A percentile compares a stretch with the other conserved stretches of the same genome.
Conservation (phyloP, 2,113 vertebrate genomes). For the Phaethon lepturus region DNA sequence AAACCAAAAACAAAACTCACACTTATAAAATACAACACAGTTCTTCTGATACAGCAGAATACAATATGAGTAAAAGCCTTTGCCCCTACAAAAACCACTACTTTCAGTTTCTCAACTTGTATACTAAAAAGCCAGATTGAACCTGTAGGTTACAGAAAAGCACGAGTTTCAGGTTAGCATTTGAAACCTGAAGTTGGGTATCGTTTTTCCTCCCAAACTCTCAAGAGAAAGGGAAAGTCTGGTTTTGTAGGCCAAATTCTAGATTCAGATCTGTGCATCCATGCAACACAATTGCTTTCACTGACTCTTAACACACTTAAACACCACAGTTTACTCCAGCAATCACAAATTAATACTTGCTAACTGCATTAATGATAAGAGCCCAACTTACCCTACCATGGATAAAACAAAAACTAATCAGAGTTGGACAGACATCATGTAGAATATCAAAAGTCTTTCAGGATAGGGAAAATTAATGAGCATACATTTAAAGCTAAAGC, state of each 20-base stretch:
- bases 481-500: not conserved
- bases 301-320: not conserved
- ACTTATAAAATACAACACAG: not conserved
- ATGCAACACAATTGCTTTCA: not conserved
- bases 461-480: not conserved
- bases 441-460: not conserved
- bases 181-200: not conserved
- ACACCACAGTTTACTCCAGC: not conserved
- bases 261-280: not conserved
- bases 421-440: not conserved
- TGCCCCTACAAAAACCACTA: rapidly evolving
- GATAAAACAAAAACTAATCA: not conserved
- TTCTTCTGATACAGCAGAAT: not conserved
- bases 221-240: not conserved
- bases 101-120: not conserved
- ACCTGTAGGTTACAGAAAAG: not conserved
- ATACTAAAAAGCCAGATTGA: not conserved
- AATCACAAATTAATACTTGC: not conserved
- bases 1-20: not conserved
- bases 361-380: not conserved
- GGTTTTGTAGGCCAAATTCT: not conserved
- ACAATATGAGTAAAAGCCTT: not conserved
- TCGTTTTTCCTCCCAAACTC: not conserved
- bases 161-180: not conserved
- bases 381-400: not conserved